Conservation (phyloP, 2,888 invertebrate species). For the Torymus tubicola region DNA sequence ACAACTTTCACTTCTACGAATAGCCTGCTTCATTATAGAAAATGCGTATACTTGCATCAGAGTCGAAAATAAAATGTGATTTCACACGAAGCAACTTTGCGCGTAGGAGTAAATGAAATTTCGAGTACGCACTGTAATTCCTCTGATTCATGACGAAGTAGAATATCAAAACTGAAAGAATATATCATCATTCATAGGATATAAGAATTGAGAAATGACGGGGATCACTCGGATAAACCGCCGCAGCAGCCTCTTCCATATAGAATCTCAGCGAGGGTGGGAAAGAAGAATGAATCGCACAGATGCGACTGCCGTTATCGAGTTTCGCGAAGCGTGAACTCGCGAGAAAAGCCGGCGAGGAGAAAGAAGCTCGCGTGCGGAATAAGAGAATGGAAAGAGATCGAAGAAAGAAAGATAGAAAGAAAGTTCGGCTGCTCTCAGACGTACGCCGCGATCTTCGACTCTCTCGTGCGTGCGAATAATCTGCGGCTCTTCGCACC, state of each 20-base stretch:
- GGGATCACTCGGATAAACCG: slow-evolving; percentile 22
- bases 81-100: no score
- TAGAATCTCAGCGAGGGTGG: neutral
- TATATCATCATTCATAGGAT: slow-evolving; percentile 26
- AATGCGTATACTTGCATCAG: no score
- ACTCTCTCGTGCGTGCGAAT: slow-evolving; percentile 6
- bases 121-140: no score
- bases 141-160: no score
- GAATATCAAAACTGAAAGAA: no score
- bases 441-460: slow-evolving; percentile 28
- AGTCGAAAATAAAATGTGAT: no score
- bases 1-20: no score
- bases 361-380: slow-evolving; percentile 33
- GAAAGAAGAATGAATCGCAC: slow-evolving; percentile 22
- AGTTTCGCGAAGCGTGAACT: slow-evolving; percentile 49
- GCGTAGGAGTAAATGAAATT: no score
- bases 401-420: slow-evolving; percentile 11
- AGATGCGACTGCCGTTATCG: slow-evolving; percentile 50
- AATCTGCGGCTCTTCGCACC: neutral
- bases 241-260: neutral
- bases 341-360: slow-evolving; percentile 35
- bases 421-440: neutral
- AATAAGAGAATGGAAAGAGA: slow-evolving; percentile 26
- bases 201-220: slow-evolving; percentile 15
- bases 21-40: no score